Conservation (phyloP, 2,797 vertebrate genomes). For the Gephyroberyx darwinii region DNA sequence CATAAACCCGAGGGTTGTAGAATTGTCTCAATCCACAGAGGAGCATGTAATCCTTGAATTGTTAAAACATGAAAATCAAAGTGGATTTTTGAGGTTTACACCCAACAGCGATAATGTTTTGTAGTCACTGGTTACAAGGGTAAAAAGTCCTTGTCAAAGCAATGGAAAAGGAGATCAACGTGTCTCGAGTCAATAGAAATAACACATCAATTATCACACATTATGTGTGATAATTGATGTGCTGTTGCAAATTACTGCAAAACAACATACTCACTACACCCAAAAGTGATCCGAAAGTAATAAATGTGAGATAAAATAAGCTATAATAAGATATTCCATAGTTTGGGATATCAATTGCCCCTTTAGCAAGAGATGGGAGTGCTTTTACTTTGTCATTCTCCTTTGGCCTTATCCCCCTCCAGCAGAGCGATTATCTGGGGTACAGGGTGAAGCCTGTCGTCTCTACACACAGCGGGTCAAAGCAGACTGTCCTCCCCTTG, state of each 20-base stretch:
- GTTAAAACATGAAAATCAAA: too few species aligned
- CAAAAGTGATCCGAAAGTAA: neutral
- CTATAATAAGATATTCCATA: too few species aligned
- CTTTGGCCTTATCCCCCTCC: slow-evolving; percentile 46
- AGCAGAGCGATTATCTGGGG: slow-evolving; percentile 59
- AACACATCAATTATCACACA: neutral
- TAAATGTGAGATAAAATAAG: neutral
- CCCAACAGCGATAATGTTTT: too few species aligned
- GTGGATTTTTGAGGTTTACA: too few species aligned
- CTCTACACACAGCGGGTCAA: slow-evolving; percentile 65
- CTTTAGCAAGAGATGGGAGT: slow-evolving; percentile 30
- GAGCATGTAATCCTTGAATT: too few species aligned
- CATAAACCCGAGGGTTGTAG: too few species aligned
- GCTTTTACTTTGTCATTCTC: slow-evolving; percentile 49
- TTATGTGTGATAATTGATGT: neutral
- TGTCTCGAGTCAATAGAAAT: neutral
- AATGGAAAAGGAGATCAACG: neutral
- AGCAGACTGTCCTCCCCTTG: slow-evolving; percentile 57
- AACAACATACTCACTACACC: neutral
- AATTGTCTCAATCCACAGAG: too few species aligned
- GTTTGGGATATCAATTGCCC: slow-evolving; percentile 20
- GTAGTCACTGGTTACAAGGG: too few species aligned
- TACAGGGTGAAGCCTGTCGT: slow-evolving; percentile 56
- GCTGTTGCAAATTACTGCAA: neutral
- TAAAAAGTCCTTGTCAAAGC: neutral